Base-by-base conservation (phyloP, 2,113 vertebrate genomes). In the Grantiella picta region DNA sequence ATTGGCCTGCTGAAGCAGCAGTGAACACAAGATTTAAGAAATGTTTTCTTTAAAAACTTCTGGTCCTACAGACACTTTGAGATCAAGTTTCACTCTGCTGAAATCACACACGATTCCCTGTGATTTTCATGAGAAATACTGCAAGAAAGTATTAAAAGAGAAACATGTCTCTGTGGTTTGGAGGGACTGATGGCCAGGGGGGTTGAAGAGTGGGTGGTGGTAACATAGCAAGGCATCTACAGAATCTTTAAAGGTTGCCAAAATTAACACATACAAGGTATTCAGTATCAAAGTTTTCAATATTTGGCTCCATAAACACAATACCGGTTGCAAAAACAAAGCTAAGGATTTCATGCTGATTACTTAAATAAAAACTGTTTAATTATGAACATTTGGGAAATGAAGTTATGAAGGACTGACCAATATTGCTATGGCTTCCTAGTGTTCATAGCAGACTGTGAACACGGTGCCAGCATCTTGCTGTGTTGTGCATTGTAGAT, bases 41-140 rank as follows among this genome's bases (percentile, higher is more conserved):
- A 97, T 99, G 98, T 99, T 99, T 99, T 99, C 98, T 99, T 98
- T 98, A 94, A 98, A 99, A 99, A 99, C 99, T 98, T 98, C 98
- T 98, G 97, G 98, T 98, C 97, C 95, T 96, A 97, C 97, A 98
- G 98, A 99, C 98, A 98, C 98, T 98, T 98, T 96, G 98, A 98
- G 98, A 98, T 99, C 98, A 91, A 96, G 97, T 99, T 99, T 98
- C 98, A 98, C 97, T 96, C 82, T 94, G 98, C 97, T 98, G 97
- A 98, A 98, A 98, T 98, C 98, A 98, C 98, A 98, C 98, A 98
- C 97, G 97, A 97, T 98, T 98, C 98, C 97, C 98, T 98, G 98
- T 98, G 97, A 98, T 95, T 98, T 98, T 95, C 86, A 94, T 97
- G 97, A 98, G 97, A 98, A 98, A 95, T 93, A 94, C 42, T 72